A percentile compares a stretch with the other conserved stretches of the same genome.
These are phyloP conservation scores for Cerceris rybyensis DNA, from an alignment of 2,888 invertebrate species.

Conservation along the genomic window DNA sequence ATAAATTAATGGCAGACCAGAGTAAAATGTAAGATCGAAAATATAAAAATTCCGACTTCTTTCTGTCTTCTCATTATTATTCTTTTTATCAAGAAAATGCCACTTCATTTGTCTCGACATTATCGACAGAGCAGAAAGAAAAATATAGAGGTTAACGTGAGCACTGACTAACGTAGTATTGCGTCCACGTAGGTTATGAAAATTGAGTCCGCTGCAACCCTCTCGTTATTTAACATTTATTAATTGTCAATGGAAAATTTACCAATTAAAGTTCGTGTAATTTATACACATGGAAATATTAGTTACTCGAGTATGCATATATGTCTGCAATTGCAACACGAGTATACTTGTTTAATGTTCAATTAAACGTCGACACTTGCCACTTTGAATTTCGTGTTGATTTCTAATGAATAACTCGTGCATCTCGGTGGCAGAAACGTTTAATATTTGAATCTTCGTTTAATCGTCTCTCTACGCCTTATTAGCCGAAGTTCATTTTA, in stretches of 20 bases:
- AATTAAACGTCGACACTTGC: neutral
- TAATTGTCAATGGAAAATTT: conserved; percentile 15
- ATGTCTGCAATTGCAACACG: neutral
- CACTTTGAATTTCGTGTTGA: neutral
- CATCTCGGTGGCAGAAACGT: neutral
- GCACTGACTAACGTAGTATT: conserved; percentile 1
- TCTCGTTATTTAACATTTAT: conserved; percentile 49
- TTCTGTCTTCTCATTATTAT: too few species aligned
- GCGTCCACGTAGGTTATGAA: conserved; percentile 42
- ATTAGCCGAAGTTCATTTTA: neutral
- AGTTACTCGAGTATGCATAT: conserved; percentile 31
- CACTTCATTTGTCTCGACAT: neutral
- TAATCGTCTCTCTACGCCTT: neutral
- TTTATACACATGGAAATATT: too few species aligned
- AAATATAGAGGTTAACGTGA: conserved; percentile 1
- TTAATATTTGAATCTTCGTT: neutral
- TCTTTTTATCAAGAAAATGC: neutral
- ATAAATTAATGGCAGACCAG: too few species aligned
- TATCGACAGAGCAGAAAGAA: neutral
- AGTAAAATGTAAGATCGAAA: neutral
- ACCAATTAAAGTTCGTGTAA: neutral
- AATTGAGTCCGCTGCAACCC: conserved; percentile 71
- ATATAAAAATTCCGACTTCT: too few species aligned
- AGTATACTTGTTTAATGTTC: neutral
- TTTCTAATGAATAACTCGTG: neutral